phyloP scores from a whole-genome alignment of 2,113 vertebrate species.

The Ornithorhynchus anatinus region DNA sequence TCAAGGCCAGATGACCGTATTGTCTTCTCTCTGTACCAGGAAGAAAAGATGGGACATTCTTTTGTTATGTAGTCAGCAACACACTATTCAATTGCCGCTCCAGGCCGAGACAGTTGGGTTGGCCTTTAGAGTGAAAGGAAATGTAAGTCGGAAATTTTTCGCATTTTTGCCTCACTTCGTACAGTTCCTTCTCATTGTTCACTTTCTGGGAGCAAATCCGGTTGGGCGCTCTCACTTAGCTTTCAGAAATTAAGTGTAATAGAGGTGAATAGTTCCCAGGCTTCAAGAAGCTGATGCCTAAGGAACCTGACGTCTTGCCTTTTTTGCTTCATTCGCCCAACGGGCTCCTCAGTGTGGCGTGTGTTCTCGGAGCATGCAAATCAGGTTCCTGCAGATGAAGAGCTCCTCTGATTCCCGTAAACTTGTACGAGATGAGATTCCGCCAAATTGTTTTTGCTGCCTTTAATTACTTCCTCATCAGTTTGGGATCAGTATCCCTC shows the following conservation, averaged over 20 bases:
- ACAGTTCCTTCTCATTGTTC: constrained; percentile 21
- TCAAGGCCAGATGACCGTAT: neutral
- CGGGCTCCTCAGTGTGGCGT: neutral
- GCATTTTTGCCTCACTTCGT: constrained; percentile 6
- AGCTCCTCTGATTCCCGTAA: constrained; percentile 22
- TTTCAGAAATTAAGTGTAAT: neutral
- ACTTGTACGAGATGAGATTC: constrained; percentile 28
- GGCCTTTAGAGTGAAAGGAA: constrained; percentile 12
- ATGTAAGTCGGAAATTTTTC: constrained; percentile 28
- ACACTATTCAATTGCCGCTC: constrained; percentile 14
- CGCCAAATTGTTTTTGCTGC: constrained; percentile 40
- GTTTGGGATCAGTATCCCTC: constrained; percentile 17
- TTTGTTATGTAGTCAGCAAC: neutral
- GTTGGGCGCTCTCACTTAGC: neutral
- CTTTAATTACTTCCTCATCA: constrained; percentile 61
- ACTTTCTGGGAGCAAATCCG: constrained; percentile 8
- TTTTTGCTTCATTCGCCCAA: constrained; percentile 6
- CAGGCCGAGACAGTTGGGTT: neutral
- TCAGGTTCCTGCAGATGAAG: constrained; percentile 27
- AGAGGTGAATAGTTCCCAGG: constrained; percentile 1
- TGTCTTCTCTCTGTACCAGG: neutral
- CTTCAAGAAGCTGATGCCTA: neutral
- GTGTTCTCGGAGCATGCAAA: constrained; percentile 1
- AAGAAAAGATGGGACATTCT: neutral
- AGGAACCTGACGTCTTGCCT: neutral